phyloP scores from a whole-genome alignment of 1,140 invertebrate genomes.

The Globodera ellingtonae region DNA sequence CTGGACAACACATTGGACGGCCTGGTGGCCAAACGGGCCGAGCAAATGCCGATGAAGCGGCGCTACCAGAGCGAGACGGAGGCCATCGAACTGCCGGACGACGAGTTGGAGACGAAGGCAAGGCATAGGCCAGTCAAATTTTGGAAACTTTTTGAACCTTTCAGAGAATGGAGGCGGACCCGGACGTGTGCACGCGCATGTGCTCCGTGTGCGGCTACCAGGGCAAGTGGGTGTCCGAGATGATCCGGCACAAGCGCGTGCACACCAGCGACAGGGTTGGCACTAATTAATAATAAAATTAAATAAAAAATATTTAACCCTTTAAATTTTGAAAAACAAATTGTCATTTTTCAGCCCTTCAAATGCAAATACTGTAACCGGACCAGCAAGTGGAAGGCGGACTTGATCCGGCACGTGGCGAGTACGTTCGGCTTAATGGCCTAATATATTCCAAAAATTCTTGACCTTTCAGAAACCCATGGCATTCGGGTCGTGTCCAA shows the following conservation, averaged over 20 bases:
- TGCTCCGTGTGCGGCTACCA: constrained; percentile 65
- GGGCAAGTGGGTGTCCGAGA: constrained; percentile 65
- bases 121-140: neutral
- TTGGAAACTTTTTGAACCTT: constrained; percentile 37
- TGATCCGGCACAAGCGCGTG: constrained; percentile 64
- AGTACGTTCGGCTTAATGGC: constrained; percentile 47
- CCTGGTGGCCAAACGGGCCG: constrained; percentile 59
- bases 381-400: constrained; percentile 65
- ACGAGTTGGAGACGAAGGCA: constrained; percentile 63
- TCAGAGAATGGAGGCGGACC: constrained; percentile 61
- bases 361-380: constrained; percentile 64
- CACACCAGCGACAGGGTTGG: constrained; percentile 55
- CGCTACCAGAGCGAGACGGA: constrained; percentile 61
- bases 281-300: too few species aligned
- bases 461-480: constrained; percentile 56
- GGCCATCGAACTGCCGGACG: constrained; percentile 64
- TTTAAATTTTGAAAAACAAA: neutral
- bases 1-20: constrained; percentile 62
- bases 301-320: too few species aligned
- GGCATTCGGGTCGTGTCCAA: constrained; percentile 65
- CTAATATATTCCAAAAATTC: neutral
- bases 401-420: constrained; percentile 64
- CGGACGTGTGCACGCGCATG: constrained; percentile 63
- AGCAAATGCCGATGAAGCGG: constrained; percentile 57
- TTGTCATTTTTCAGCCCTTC: constrained; percentile 50